Evolutionary conservation across 2,888 invertebrate genomes (phyloP).

Genomic region (Dexiosoma caninum): DNA sequence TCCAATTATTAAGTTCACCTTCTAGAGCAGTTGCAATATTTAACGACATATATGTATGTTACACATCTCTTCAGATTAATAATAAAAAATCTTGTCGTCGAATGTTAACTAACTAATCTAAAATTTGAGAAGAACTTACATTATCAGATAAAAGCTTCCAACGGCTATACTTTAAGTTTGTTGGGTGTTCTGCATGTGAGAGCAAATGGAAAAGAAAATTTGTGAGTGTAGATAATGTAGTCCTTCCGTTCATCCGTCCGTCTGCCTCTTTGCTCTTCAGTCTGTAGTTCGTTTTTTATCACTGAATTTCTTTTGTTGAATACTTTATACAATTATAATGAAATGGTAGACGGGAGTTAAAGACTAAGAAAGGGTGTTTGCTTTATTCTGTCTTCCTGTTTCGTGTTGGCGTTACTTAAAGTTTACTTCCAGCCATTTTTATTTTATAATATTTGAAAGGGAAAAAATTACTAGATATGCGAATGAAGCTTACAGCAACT

Average conservation of each 20-base stretch:
- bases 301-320: constrained; percentile 3
- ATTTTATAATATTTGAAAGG: constrained; percentile 12
- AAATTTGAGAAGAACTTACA: too few species aligned
- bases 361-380: not conserved
- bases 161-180: not conserved
- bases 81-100: too few species aligned
- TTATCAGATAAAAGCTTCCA: too few species aligned
- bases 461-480: not conserved
- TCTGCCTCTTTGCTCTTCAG: not conserved
- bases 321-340: not conserved
- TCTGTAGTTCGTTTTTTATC: not conserved
- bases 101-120: too few species aligned
- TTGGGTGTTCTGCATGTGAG: not conserved
- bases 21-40: too few species aligned
- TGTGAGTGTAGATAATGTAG: not conserved
- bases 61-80: too few species aligned
- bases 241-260: not conserved
- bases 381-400: not conserved
- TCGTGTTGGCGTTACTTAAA: constrained; percentile 18
- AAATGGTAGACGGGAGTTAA: not conserved
- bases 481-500: not conserved
- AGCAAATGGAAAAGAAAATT: not conserved
- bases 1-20: too few species aligned
- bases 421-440: constrained; percentile 41
- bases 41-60: too few species aligned